These are phyloP conservation scores for Anaspis maculata DNA, from an alignment of 2,888 invertebrate species.

Conservation along the genomic window DNA sequence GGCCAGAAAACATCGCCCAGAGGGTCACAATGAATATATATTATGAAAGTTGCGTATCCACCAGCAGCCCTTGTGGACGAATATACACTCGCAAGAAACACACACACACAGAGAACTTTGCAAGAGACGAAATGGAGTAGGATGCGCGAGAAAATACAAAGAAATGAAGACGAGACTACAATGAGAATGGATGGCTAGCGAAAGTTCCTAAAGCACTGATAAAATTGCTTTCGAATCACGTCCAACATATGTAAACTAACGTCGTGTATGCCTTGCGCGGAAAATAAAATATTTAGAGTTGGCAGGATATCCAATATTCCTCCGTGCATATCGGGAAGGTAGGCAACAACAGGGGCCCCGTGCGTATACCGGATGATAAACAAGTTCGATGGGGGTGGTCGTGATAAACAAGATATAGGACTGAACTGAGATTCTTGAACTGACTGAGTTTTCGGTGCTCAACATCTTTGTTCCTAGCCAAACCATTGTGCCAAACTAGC, in stretches of 20 bases:
- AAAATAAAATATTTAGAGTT: constrained; percentile 40
- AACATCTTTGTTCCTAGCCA: no score
- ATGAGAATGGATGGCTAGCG: constrained; percentile 22
- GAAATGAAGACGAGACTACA: constrained; percentile 22
- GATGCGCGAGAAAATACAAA: constrained; percentile 16
- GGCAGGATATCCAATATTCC: constrained; percentile 35
- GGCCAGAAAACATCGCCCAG: constrained; percentile 30
- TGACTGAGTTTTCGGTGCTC: no score
- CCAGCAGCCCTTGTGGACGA: constrained; percentile 6
- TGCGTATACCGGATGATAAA: constrained; percentile 22
- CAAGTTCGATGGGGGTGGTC: constrained; percentile 17
- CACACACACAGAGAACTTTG: constrained; percentile 6
- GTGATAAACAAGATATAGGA: background rate
- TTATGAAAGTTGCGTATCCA: constrained; percentile 11
- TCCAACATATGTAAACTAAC: constrained; percentile 40
- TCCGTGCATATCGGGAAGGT: constrained; percentile 28
- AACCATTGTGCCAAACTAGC: no score
- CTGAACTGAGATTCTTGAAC: no score
- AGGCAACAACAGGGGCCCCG: constrained; percentile 27
- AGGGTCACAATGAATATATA: constrained; percentile 35
- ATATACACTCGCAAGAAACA: constrained; percentile 5
- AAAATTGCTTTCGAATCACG: constrained; percentile 38
- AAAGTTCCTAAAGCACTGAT: constrained; percentile 23
- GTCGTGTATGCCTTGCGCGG: constrained; percentile 32
- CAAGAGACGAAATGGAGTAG: constrained; percentile 10